Evolutionary conservation across 1,140 invertebrate species (phyloP).

Genomic region (Panagrolaimus sp.): DNA sequence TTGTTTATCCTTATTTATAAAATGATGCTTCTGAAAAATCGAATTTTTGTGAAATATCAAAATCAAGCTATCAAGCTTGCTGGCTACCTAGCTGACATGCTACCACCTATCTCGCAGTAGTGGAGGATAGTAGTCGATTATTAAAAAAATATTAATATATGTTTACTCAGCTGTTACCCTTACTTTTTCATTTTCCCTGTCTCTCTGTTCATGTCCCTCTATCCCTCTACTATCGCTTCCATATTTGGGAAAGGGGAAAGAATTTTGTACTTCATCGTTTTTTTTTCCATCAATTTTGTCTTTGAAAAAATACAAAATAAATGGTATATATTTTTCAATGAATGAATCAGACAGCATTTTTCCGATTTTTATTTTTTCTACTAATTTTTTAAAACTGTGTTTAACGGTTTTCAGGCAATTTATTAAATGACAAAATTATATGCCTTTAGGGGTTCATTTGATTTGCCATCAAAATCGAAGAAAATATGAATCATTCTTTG

Average conservation of each 20-base stretch:
- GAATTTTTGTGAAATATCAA: too few relatives aligned
- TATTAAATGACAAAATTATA: background rate
- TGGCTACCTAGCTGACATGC: too few relatives aligned
- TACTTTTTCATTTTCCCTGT: too few relatives aligned
- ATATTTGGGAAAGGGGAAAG: background rate
- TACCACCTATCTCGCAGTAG: too few relatives aligned
- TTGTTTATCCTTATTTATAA: too few relatives aligned
- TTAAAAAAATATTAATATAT: too few relatives aligned
- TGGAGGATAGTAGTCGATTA: too few relatives aligned
- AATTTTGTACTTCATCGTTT: background rate
- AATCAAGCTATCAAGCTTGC: too few relatives aligned
- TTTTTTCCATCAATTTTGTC: background rate
- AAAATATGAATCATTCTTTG: background rate
- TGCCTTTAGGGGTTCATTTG: too few relatives aligned
- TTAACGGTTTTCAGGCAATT: conserved; percentile 10
- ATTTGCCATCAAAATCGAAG: too few relatives aligned
- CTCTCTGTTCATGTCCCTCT: too few relatives aligned
- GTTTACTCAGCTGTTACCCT: conserved; percentile 15
- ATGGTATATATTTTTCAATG: background rate
- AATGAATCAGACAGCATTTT: background rate
- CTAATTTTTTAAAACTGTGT: background rate
- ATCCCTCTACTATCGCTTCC: conserved; percentile 2
- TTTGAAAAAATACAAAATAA: background rate
- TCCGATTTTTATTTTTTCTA: background rate
- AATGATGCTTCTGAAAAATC: too few relatives aligned